Evolutionary conservation across 2,888 invertebrate genomes (phyloP), one percentile per base, ranked within the genome.

Genomic region (Mythimna lalbum): DNA sequence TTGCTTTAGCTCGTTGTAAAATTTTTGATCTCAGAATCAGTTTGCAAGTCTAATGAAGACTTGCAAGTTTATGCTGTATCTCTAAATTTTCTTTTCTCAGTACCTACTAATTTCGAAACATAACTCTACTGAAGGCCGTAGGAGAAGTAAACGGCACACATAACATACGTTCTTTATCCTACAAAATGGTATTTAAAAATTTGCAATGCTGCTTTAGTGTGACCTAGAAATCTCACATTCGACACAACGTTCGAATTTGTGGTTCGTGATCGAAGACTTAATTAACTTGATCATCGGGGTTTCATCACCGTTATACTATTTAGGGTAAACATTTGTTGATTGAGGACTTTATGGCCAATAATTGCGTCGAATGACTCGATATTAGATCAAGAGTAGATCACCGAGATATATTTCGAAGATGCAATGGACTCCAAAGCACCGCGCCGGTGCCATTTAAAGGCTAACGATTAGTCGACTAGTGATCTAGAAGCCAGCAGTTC

Each of bases 211-310:
- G 81, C 88, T 88, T 80, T 84, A 86, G 87, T 88, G 79, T 89
- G 92, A 88, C 92, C 93, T 90, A 91, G 89, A 93, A 92, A 90
- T 90, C 87, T 87, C 69, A 86, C 86, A 91, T 89, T 90, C 89
- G 87, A 83, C 83, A 81, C 80, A 82, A 84, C 86, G 74, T 80
- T 88, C 78, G 80, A 80, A 87, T 86, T 83, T 85, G 84, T 78
- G 71, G 81, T 81, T 76, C 83, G 86, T 83, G 84, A 80, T 82
- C 78, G 80, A 73, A 82, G 81, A 83, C 78, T 87, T 88, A 89
- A 91, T 90, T 90, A 89, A 88, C 86, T 83, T 85, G 86, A 76
- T 73, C 80, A 86, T 86, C 76, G 83, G 79, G 83, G 83, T 88
- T 86, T 86, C 78, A 78, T 84, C 75, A 81, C 76, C 74, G 72